Base-by-base conservation (phyloP, 2,888 invertebrate species). In the Galerucella pusilla region DNA sequence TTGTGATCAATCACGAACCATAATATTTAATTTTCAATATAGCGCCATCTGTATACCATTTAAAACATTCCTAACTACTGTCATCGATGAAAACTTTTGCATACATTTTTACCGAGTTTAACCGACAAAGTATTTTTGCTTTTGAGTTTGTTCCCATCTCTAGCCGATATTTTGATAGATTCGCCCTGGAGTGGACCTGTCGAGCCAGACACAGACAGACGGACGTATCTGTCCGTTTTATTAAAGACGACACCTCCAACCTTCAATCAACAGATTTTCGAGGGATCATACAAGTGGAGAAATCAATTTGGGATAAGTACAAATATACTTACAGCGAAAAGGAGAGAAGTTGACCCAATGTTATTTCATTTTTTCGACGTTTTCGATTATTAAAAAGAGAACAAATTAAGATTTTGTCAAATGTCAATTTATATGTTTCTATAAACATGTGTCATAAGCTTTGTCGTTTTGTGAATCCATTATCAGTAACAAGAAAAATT, bases 161-260 rank as follows among this genome's bases (percentile, higher is more conserved):
- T 67, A 42, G 28, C 11, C 3, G 12, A 42, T 28, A 52, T 52
- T 25, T 25, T 28, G 49, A 67, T 67, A 28, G 42, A 63, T 63
- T 63, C 16, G 54, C 68, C 46, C 63, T 76, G 59, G 71, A 76
- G 71, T 71, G 74, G 74, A 71, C 74, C 76, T 72, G 74, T 54
- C 71, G 74, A 68, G 76, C 73, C 64, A 20, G 68, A 52, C 52
- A 16, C 65, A 20, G 45, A 42, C 64, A 72, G n/a, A 72, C 46
- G 45, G 65, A 65, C 67, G 68, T 45, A 70, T 67, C 57, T 66
- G 59, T 12, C 25, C 46, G 25, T 52, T 52, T 20, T 46, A 46
- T 67, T 67, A 20, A 52, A 67, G 66, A 9, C 57, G 61, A 64
- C 60, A 57, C 52, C 49, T 63, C 60, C 60, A 63, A 46, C 63